Evolutionary conservation across 2,888 invertebrate species (phyloP), one percentile per base, ranked within the genome.

Genomic region (Ennomos fuscantarius): DNA sequence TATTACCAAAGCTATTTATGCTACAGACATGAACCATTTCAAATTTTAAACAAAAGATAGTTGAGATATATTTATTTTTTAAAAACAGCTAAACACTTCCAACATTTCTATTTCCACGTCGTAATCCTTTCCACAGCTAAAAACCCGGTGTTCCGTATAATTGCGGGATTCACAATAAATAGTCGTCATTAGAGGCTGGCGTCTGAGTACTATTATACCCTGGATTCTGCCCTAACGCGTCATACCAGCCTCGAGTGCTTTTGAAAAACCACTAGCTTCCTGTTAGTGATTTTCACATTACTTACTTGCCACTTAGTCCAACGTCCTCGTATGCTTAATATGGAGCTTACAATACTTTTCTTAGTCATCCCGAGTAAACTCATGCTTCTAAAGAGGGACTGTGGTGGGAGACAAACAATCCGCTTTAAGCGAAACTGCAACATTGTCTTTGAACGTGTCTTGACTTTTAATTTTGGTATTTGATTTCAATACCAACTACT

Each of bases 271-370:
- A 71, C 77, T 74, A 73, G 67, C 69, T 67, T 68, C 67, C 72
- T 69, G 72, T 76, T 73, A 66, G 62, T 62, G 72, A 70, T 66
- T 79, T 79, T 76, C 72, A 71, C 83, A 75, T 81, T 86, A 87
- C 87, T 87, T 87, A 79, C 79, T 64, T 53, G 45, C 60, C 60
- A 65, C 68, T 69, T 68, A 60, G 56, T 65, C 64, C 70, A 70
- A 66, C 59, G 36, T 41, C 31, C 46, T 52, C 35, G 35, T 35
- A 33, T 11, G 47, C 52, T 46, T 37, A 64, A 42, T 41, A 34
- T 15, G 11, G 36, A 52, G 35, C 41, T 53, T 48, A 50, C 47
- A 56, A 49, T 55, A 40, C 62, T 63, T 57, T 35, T 36, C 48
- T 58, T 39, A 51, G 60, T 62, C 54, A 58, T 65, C 46, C 33